Evolutionary conservation across 1,140 invertebrate species (phyloP).

Genomic region (Mamestra configurata): DNA sequence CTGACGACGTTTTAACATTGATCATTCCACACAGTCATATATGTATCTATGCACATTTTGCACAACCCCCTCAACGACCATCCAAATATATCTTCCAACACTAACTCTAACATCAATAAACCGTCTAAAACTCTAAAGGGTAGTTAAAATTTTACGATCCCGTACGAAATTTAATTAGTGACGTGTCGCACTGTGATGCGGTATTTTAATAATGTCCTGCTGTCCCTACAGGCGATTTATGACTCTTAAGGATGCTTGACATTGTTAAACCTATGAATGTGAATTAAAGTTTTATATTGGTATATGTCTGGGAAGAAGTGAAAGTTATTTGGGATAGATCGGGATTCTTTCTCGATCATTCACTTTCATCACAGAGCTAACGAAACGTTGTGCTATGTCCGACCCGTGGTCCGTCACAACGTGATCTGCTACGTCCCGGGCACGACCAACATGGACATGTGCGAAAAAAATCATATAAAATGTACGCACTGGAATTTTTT

Average conservation of each 20-base stretch:
- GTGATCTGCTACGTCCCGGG: too few species aligned
- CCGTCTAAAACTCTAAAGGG: conserved; percentile 69
- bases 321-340: too few species aligned
- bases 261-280: conserved; percentile 64
- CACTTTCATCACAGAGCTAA: too few species aligned
- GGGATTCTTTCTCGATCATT: too few species aligned
- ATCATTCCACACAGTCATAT: background rate
- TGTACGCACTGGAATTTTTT: too few species aligned
- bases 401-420: too few species aligned
- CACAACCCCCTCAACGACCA: background rate
- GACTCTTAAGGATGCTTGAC: conserved; percentile 58
- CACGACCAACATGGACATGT: too few species aligned
- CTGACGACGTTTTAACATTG: too few species aligned
- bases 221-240: conserved; percentile 68
- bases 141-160: conserved; percentile 77
- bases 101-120: conserved; percentile 53
- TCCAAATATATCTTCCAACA: conserved; percentile 17
- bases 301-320: background rate
- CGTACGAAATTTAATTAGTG: conserved; percentile 80
- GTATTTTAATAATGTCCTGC: conserved; percentile 76
- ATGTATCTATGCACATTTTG: background rate
- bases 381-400: too few species aligned
- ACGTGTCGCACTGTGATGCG: conserved; percentile 73
- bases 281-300: conserved; percentile 69
- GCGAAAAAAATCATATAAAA: too few species aligned